Evolutionary conservation across 2,888 invertebrate genomes (phyloP).

Genomic region (Diogma glabrata): DNA sequence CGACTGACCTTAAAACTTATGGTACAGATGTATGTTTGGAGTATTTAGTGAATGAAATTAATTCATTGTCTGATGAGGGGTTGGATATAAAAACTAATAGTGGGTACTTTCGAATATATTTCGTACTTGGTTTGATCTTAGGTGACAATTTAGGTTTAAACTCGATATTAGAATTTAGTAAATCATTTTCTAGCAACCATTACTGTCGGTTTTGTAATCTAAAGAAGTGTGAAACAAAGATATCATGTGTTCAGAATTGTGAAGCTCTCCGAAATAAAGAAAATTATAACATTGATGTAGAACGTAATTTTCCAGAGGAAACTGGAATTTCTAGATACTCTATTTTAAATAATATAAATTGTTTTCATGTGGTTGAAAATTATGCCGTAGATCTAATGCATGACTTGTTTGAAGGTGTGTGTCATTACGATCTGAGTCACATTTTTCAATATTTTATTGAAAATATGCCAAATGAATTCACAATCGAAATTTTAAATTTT

Average conservation of each 20-base stretch:
- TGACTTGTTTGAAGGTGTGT: conserved; percentile 22
- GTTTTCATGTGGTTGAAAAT: conserved; percentile 22
- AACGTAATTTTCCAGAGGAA: conserved; percentile 7
- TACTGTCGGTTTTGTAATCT: conserved; percentile 24
- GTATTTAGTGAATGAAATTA: conserved; percentile 20
- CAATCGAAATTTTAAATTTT: conserved; percentile 19
- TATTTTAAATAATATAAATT: conserved; percentile 19
- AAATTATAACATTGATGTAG: conserved; percentile 19
- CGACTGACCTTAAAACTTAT: neutral
- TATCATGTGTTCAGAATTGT: conserved; percentile 15
- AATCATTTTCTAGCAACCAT: conserved; percentile 20
- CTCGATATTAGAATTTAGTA: conserved; percentile 15
- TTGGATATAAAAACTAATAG: conserved; percentile 16
- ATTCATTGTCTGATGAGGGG: conserved; percentile 20
- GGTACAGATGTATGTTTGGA: conserved; percentile 21
- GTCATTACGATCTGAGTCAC: conserved; percentile 19
- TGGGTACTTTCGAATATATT: conserved; percentile 13
- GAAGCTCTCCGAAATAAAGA: conserved; percentile 16
- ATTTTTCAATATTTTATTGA: conserved; percentile 9
- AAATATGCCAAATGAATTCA: conserved; percentile 17
- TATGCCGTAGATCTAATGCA: conserved; percentile 22
- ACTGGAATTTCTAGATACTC: conserved; percentile 22
- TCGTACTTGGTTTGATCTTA: conserved; percentile 16
- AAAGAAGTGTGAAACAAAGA: conserved; percentile 16
- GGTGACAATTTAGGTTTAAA: conserved; percentile 16